Base-by-base conservation (phyloP, 2,797 vertebrate genomes). In the Vipera latastei region DNA sequence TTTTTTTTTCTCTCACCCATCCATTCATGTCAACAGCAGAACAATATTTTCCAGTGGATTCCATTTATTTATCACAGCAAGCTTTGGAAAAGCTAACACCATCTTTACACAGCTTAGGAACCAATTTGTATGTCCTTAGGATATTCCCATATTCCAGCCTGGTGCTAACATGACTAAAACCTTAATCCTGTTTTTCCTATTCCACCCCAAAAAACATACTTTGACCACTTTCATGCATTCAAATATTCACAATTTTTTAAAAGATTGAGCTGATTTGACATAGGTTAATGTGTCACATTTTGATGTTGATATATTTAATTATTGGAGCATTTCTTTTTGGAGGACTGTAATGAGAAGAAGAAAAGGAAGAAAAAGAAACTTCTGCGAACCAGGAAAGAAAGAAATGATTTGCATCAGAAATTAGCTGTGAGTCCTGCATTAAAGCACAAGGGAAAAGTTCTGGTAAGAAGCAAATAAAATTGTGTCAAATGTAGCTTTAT, bases 361-460 rank as follows among this genome's bases (percentile, higher is more conserved):
- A 96, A 94, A 60, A 93, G 91, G 88, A 96, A 94, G 91, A 96
- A 93, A 65, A 98, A 97, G 94, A 98, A 98, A 95, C 94, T 22
- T 44, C 95, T 98, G 55, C 96, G 73, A 93, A 98, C 97, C 88
- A 97, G 94, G 14, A 98, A 98, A 95, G 98, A 97, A 53, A 98
- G 98, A 93, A 98, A 98, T 51, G 91, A 94, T 86, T 96, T 97
- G 94, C 93, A 38, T n/a, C 94, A 89, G 87, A 96, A 95, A 83
- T 95, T 94, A 38, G 11, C 26, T 3, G 26, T 25, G 53, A 89
- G 28, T 59, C 2, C 0, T n/a, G 91, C 91, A 73, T 25, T 0
- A 0, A 90, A 78, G 20, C n/a, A 91, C 69, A 91, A 88, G 2
- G 93, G 95, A 90, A 93, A 94, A 0, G 0, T 53, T 51, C 32